These are phyloP conservation scores for Orius laevigatus DNA, from an alignment of 1,140 invertebrate genomes.

Conservation along the genomic window DNA sequence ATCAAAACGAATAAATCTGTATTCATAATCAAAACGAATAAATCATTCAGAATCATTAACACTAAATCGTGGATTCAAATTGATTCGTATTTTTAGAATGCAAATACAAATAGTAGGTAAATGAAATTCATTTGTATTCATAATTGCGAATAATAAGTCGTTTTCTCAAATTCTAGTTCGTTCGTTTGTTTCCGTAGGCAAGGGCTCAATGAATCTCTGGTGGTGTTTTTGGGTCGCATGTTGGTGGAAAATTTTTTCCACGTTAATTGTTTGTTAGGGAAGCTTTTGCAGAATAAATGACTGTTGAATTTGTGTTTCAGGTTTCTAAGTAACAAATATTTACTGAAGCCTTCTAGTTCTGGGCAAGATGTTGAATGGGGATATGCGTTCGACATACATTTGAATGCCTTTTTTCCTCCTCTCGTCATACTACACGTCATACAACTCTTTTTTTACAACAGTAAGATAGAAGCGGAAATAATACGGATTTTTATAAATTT, in stretches of 20 bases:
- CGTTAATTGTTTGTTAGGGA: slow-evolving; percentile 4
- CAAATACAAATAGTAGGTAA: too few species aligned
- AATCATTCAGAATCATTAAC: too few species aligned
- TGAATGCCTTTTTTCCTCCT: slow-evolving; percentile 95
- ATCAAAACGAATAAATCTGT: too few species aligned
- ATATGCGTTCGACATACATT: slow-evolving; percentile 95
- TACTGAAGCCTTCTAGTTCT: slow-evolving; percentile 44
- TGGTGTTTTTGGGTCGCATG: background rate
- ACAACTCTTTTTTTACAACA: slow-evolving; percentile 75
- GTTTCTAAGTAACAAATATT: slow-evolving; percentile 76
- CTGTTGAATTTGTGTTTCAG: slow-evolving; percentile 32
- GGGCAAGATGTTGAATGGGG: slow-evolving; percentile 92
- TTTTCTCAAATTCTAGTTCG: too few species aligned
- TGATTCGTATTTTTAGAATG: too few species aligned
- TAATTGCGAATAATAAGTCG: too few species aligned
- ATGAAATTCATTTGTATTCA: too few species aligned
- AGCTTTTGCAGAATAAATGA: too few species aligned
- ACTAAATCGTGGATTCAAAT: too few species aligned
- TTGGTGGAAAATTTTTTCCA: too few species aligned
- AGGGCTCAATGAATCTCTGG: slow-evolving; percentile 15
- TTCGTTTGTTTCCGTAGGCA: too few species aligned
- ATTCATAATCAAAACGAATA: too few species aligned
- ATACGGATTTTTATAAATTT: slow-evolving; percentile 22
- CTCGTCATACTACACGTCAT: slow-evolving; percentile 86
- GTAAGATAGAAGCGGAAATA: slow-evolving; percentile 35